These are phyloP conservation scores for Aegotheles bennettii DNA, from an alignment of 2,113 vertebrate genomes.

Conservation along the genomic window DNA sequence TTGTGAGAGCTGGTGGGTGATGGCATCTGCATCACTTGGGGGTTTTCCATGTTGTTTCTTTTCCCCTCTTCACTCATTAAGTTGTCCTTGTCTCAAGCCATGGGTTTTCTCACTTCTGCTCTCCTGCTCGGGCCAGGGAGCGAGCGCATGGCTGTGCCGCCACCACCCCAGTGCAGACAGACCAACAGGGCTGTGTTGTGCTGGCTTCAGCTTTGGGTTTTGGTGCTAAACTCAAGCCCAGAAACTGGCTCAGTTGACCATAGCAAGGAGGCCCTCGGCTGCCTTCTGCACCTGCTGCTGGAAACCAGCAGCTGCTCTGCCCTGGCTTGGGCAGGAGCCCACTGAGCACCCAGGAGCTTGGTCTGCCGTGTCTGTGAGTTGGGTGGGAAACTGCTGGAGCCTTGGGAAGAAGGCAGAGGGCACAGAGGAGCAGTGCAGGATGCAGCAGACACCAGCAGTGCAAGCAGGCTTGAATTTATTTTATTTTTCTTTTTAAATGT, in stretches of 20 bases:
- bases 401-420: rapidly evolving
- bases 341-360: rapidly evolving
- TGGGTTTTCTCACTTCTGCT: background rate
- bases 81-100: rapidly evolving
- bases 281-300: background rate
- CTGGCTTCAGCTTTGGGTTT: background rate
- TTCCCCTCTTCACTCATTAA: background rate
- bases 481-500: background rate
- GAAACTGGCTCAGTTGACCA: too few species aligned
- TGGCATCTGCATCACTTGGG: background rate
- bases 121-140: background rate
- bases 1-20: rapidly evolving
- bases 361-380: rapidly evolving
- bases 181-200: rapidly evolving
- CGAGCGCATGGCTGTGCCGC: rapidly evolving
- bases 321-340: background rate
- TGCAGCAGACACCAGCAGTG: rapidly evolving
- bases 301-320: rapidly evolving
- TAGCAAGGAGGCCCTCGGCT: too few species aligned
- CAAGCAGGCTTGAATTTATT: background rate
- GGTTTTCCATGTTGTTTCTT: background rate
- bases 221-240: background rate
- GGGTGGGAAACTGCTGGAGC: background rate
- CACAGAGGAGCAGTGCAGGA: rapidly evolving
- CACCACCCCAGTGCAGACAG: rapidly evolving